Percentiles rank a stretch among this genome's conserved stretches.
Conservation (phyloP, 2,888 invertebrate genomes). For the Brachypterus glaber region DNA sequence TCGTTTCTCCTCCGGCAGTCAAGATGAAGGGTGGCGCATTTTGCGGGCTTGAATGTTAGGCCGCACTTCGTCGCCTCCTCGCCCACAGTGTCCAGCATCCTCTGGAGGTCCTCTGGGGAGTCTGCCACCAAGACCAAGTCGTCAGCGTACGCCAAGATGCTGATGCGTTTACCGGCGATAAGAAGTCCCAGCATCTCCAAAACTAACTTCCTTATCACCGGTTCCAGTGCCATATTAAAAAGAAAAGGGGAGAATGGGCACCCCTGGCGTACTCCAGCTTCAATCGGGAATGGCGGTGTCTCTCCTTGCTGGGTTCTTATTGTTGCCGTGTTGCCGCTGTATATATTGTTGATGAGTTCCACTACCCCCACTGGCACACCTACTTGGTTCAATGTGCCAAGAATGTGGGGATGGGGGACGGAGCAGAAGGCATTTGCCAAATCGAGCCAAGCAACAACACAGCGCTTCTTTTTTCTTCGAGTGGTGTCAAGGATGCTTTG, state of each 20-base stretch:
- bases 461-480: slow-evolving; percentile 4
- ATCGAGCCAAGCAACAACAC: slow-evolving; percentile 33
- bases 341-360: slow-evolving; percentile 15
- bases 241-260: slow-evolving; percentile 30
- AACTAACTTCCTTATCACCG: slow-evolving; percentile 10
- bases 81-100: slow-evolving; percentile 12
- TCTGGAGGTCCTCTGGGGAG: slow-evolving; percentile 14
- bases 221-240: slow-evolving; percentile 28
- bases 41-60: slow-evolving; percentile 27
- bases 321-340: slow-evolving; percentile 9
- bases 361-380: slow-evolving; percentile 2
- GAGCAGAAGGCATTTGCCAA: slow-evolving; percentile 35
- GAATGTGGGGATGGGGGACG: slow-evolving; percentile 28
- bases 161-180: slow-evolving; percentile 1
- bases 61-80: slow-evolving; percentile 17
- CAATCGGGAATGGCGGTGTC: slow-evolving; percentile 7
- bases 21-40: slow-evolving; percentile 25
- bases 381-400: slow-evolving; percentile 3
- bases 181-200: neutral
- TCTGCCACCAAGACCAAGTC: slow-evolving; percentile 14
- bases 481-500: slow-evolving; percentile 26
- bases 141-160: slow-evolving; percentile 16
- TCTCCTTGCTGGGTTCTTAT: slow-evolving; percentile 5
- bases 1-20: slow-evolving; percentile 12
- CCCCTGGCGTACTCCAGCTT: slow-evolving; percentile 32